Conservation (phyloP, 1,140 invertebrate species). For the Nebria ingens region DNA sequence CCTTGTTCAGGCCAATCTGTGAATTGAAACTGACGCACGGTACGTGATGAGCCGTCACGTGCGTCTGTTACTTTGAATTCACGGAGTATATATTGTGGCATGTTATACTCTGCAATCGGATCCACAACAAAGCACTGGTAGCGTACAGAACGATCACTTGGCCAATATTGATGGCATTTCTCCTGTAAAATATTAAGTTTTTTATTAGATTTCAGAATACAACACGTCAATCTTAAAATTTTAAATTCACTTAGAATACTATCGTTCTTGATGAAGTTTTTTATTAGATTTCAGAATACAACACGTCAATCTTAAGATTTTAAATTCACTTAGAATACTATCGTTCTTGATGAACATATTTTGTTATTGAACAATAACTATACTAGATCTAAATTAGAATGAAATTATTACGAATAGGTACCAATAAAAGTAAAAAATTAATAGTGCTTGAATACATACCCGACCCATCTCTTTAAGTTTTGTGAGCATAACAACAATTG, state of each 20-base stretch:
- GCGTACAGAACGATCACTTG: slow-evolving; percentile 86
- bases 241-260: no score
- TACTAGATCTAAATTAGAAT: neutral
- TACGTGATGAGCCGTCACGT: slow-evolving; percentile 88
- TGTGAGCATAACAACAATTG: slow-evolving; percentile 97
- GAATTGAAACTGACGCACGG: slow-evolving; percentile 97
- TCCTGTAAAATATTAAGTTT: slow-evolving; percentile 50
- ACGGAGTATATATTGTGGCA: slow-evolving; percentile 96
- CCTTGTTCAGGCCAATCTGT: slow-evolving; percentile 99
- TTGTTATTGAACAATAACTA: neutral
- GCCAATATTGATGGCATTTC: slow-evolving; percentile 99
- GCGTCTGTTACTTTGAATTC: slow-evolving; percentile 97
- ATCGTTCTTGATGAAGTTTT: no score
- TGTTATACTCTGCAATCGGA: slow-evolving; percentile 98
- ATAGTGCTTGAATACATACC: slow-evolving; percentile 52
- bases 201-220: neutral
- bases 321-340: no score
- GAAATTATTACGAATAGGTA: neutral
- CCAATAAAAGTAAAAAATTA: neutral
- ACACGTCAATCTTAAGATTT: neutral
- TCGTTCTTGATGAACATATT: no score
- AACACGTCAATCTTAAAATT: neutral
- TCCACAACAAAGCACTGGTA: slow-evolving; percentile 98
- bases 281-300: neutral
- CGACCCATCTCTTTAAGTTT: slow-evolving; percentile 95